phyloP scores from a whole-genome alignment of 2,113 vertebrate species.

The Apaloderma vittatum region DNA sequence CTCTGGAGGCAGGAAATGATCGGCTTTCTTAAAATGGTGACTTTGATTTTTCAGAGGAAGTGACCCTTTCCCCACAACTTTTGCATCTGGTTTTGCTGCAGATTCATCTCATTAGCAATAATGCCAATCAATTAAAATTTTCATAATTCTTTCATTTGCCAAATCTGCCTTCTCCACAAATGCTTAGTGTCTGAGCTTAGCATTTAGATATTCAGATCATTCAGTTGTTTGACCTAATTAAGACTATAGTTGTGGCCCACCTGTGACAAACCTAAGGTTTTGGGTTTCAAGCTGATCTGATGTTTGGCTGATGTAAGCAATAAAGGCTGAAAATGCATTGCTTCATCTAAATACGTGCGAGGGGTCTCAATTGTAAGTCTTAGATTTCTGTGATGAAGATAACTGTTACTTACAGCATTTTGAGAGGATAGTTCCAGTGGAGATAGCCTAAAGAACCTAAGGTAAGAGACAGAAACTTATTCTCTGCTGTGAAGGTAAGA shows the following conservation, averaged over 20 bases:
- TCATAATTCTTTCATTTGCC: background rate
- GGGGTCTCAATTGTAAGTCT: background rate
- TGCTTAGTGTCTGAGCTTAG: background rate
- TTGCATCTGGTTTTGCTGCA: background rate
- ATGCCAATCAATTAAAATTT: background rate
- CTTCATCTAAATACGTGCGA: fast-evolving
- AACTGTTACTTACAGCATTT: background rate
- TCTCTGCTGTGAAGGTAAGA: background rate
- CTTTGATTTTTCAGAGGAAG: background rate
- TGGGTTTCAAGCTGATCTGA: background rate
- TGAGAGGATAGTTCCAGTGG: background rate
- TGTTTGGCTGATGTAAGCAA: background rate
- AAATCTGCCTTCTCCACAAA: background rate
- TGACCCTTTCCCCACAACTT: background rate
- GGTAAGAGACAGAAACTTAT: background rate
- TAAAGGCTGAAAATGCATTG: background rate
- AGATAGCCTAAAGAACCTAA: background rate
- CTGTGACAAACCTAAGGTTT: background rate
- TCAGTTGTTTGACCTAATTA: background rate
- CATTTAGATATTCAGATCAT: background rate
- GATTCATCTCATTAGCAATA: background rate
- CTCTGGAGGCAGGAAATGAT: background rate
- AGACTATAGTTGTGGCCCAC: background rate
- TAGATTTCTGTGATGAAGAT: background rate
- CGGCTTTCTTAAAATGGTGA: background rate